These are phyloP conservation scores for Cryptosula pallasiana DNA, from an alignment of 2,888 invertebrate genomes.

Conservation along the genomic window DNA sequence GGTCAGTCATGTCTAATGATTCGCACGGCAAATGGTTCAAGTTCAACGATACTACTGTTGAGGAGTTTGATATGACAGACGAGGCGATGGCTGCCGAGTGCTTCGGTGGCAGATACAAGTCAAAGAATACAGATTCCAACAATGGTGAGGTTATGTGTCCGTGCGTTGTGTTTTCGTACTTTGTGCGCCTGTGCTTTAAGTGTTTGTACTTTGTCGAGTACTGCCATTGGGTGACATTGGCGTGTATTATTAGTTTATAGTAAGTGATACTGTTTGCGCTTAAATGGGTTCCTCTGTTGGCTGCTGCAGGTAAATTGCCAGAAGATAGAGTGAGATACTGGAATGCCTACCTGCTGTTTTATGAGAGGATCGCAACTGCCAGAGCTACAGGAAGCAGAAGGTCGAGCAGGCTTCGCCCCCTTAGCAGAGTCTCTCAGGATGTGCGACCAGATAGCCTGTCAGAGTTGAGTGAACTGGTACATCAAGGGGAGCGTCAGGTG, in stretches of 20 bases:
- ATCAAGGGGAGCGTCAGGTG: slow-evolving; percentile 53
- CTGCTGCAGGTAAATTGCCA: slow-evolving; percentile 38
- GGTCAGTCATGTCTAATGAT: slow-evolving; percentile 48
- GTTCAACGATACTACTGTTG: slow-evolving; percentile 57
- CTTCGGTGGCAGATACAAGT: slow-evolving; percentile 57
- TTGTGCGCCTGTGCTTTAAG: too few species aligned
- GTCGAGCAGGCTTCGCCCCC: neutral
- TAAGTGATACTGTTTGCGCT: too few species aligned
- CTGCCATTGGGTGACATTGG: too few species aligned
- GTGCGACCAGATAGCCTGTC: slow-evolving; percentile 50
- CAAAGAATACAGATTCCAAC: slow-evolving; percentile 53
- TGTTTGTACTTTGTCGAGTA: too few species aligned
- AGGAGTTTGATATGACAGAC: slow-evolving; percentile 56
- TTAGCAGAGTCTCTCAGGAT: neutral
- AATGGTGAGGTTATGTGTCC: slow-evolving; percentile 27
- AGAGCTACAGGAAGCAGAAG: neutral
- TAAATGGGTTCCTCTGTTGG: too few species aligned
- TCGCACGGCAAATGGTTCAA: slow-evolving; percentile 56
- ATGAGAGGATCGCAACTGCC: slow-evolving; percentile 45
- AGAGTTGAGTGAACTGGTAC: slow-evolving; percentile 55
- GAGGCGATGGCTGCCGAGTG: slow-evolving; percentile 55
- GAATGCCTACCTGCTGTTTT: slow-evolving; percentile 59
- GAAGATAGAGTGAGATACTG: slow-evolving; percentile 57
- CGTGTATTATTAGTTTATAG: too few species aligned
- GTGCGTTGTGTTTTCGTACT: too few species aligned